Percentiles rank a stretch among this genome's conserved stretches.
Conservation (phyloP, 2,888 invertebrate genomes). For the Ectemnius cavifrons region DNA sequence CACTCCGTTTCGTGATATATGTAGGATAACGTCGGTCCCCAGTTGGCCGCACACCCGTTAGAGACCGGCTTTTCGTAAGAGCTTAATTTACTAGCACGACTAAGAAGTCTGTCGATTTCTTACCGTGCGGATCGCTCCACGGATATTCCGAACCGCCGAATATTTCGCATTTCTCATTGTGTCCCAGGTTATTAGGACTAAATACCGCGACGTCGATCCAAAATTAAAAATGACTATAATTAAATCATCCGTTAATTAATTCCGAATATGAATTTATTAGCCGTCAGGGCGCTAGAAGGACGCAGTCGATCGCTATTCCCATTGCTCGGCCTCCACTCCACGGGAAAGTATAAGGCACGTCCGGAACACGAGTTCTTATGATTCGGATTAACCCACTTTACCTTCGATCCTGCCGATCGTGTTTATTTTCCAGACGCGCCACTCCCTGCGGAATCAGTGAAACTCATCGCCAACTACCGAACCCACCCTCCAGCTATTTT, state of each 20-base stretch:
- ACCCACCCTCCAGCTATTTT: not conserved
- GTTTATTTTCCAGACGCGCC: constrained; percentile 15
- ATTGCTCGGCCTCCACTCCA: constrained; percentile 22
- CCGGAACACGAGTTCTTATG: constrained; percentile 41
- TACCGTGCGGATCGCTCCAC: not conserved
- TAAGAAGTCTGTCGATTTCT: constrained; percentile 15
- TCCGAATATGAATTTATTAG: constrained; percentile 58
- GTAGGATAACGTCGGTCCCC: not conserved
- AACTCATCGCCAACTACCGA: not conserved
- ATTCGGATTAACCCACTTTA: constrained; percentile 19
- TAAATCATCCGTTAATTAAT: constrained; percentile 62
- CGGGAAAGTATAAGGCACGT: constrained; percentile 22
- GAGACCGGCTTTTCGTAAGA: constrained; percentile 19
- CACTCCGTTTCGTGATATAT: constrained; percentile 6
- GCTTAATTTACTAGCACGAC: constrained; percentile 33
- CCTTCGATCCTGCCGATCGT: not conserved
- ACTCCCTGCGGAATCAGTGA: constrained; percentile 7
- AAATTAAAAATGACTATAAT: constrained; percentile 59
- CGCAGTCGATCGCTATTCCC: constrained; percentile 22
- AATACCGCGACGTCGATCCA: constrained; percentile 45
- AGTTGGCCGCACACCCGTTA: not conserved
- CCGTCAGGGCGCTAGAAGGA: constrained; percentile 26
- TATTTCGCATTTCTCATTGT: constrained; percentile 48
- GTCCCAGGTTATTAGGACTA: constrained; percentile 44
- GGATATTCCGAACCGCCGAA: not conserved